Conservation (phyloP, 1,140 invertebrate genomes). For the Subanguina moxae region DNA sequence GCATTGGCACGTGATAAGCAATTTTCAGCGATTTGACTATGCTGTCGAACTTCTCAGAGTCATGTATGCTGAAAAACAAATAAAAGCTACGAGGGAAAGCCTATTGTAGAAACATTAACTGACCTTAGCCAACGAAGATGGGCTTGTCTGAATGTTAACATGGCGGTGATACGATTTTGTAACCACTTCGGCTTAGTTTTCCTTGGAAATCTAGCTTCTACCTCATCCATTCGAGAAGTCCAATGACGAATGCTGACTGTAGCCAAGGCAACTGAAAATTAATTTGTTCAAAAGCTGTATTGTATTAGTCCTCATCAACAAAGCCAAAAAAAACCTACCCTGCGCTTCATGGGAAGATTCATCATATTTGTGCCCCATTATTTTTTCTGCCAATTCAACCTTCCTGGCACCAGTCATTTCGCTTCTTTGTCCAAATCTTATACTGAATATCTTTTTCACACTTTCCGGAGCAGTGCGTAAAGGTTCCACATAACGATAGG, state of each 20-base stretch:
- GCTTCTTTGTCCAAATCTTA: conserved; percentile 48
- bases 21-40: conserved; percentile 52
- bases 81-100: too few relatives aligned
- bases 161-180: conserved; percentile 40
- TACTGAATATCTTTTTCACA: conserved; percentile 56
- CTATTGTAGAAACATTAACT: too few relatives aligned
- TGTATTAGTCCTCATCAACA: conserved; percentile 11
- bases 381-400: conserved; percentile 35
- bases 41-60: conserved; percentile 45
- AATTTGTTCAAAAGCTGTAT: background rate
- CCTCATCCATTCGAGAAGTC: conserved; percentile 53
- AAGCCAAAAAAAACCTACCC: conserved; percentile 43
- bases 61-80: conserved; percentile 48
- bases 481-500: conserved; percentile 47
- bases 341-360: conserved; percentile 30
- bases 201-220: conserved; percentile 26
- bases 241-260: conserved; percentile 56
- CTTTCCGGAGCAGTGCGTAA: conserved; percentile 49
- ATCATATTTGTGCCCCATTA: conserved; percentile 46
- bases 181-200: conserved; percentile 53
- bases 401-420: conserved; percentile 54
- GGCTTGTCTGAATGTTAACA: conserved; percentile 49
- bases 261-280: conserved; percentile 52
- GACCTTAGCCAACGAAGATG: conserved; percentile 25
- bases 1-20: conserved; percentile 49